Base-by-base conservation (phyloP, 2,888 invertebrate species). In the Eumerus sabulonum region DNA sequence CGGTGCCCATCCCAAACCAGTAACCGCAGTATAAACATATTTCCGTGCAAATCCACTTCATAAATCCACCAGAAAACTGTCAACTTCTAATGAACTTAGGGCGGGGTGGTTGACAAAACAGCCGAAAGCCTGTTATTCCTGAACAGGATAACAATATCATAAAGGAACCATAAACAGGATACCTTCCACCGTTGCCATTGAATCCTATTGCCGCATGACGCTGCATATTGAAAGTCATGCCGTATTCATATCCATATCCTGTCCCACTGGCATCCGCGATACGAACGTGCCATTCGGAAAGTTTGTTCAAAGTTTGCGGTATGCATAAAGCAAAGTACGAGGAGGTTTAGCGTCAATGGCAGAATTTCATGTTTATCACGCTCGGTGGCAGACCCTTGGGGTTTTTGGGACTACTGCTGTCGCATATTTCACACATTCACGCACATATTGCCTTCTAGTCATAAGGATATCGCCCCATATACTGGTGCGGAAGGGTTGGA, bases 351-450 rank as follows among this genome's bases (percentile, higher is more conserved):
- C 63, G 27, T 7, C 27, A 68, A 68, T 19, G 79, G 64, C 74
- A 70, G 68, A 79, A 79, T 79, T 74, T 79, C 79, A 74, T 79
- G 79, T 79, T 79, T 79, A 79, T 79, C 79, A 79, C 67, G 79
- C 79, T 73, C 63, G 63, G 68, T 54, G 79, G 77, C 79, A 79
- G 74, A 74, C 79, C 79, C 74, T 79, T 74, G 79, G 79, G 79
- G 79, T 74, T 79, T 79, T 66, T 64, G 51, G 74, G 74, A 79
- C 68, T 79, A 74, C 74, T 79, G 53, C 64, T 70, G 79, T 44
- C 79, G 68, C 74, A 79, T 79, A 79, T 79, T 79, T 79, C 74
- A 79, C 74, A 64, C 73, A 27, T 27, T 27, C 68, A 79, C 59
- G 64, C n/a, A 53, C 42, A 79, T 63, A 67, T 57, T 50, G 40